phyloP scores from a whole-genome alignment of 2,888 invertebrate species.

The Lucinisca nassula region DNA sequence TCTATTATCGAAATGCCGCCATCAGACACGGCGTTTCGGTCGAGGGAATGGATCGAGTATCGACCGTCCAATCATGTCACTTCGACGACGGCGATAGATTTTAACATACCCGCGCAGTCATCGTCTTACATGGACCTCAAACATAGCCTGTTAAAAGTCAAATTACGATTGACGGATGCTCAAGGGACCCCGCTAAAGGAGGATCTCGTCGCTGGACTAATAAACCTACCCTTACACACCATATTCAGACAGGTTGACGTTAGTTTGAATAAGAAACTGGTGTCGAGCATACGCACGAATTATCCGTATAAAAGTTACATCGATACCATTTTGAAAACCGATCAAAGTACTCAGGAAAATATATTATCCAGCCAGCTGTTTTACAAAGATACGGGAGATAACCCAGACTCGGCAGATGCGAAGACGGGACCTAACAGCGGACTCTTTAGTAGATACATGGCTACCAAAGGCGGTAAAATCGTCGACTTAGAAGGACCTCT shows the following conservation, averaged over 20 bases:
- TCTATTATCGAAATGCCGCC: conserved; percentile 27
- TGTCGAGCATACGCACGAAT: conserved; percentile 44
- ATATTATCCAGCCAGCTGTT: conserved; percentile 35
- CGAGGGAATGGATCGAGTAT: conserved; percentile 49
- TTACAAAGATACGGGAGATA: conserved; percentile 41
- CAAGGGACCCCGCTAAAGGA: neutral
- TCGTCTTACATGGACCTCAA: conserved; percentile 42
- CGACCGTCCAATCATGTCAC: conserved; percentile 8
- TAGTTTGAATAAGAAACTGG: conserved; percentile 43
- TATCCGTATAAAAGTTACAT: conserved; percentile 66
- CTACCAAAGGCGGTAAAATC: conserved; percentile 33
- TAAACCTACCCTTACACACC: conserved; percentile 45
- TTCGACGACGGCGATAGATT: conserved; percentile 16
- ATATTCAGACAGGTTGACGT: conserved; percentile 55
- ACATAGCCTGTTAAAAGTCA: conserved; percentile 27
- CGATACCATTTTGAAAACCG: conserved; percentile 50
- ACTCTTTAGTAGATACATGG: conserved; percentile 3
- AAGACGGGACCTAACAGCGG: conserved; percentile 44
- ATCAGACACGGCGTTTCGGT: conserved; percentile 12
- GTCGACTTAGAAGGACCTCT: conserved; percentile 60
- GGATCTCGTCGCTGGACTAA: neutral
- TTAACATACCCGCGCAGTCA: conserved; percentile 41
- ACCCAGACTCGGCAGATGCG: conserved; percentile 21
- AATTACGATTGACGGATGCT: conserved; percentile 24
- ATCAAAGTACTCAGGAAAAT: neutral